Conservation (phyloP, 1,140 invertebrate species). For the Bemisia tabaci region DNA sequence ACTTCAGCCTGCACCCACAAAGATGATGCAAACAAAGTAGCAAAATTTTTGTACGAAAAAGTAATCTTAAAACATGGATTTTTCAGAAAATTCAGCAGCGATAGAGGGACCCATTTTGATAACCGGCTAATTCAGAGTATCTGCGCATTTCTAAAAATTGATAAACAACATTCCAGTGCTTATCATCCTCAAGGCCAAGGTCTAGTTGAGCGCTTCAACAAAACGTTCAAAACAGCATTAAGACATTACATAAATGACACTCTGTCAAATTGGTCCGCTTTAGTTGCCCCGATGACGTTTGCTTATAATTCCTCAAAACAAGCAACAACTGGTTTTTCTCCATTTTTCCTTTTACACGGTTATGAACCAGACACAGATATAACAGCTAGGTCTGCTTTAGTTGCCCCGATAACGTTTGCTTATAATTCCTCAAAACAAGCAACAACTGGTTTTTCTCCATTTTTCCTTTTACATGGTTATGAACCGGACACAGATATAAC, state of each 20-base stretch:
- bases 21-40: background rate
- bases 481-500: background rate
- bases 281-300: background rate
- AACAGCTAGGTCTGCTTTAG: background rate
- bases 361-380: background rate
- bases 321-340: background rate
- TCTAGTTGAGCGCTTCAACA: background rate
- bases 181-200: background rate
- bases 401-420: background rate
- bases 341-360: background rate
- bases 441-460: background rate
- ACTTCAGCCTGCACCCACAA: background rate
- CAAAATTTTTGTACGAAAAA: background rate
- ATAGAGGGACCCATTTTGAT: background rate
- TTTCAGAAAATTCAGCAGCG: background rate
- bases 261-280: background rate
- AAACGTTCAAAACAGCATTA: background rate
- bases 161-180: background rate
- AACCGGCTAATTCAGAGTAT: background rate
- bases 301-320: background rate
- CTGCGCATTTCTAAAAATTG: background rate
- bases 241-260: background rate
- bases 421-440: background rate
- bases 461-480: background rate
- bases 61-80: background rate